phyloP scores from a whole-genome alignment of 2,113 vertebrate genomes.

The Tauraco erythrolophus region DNA sequence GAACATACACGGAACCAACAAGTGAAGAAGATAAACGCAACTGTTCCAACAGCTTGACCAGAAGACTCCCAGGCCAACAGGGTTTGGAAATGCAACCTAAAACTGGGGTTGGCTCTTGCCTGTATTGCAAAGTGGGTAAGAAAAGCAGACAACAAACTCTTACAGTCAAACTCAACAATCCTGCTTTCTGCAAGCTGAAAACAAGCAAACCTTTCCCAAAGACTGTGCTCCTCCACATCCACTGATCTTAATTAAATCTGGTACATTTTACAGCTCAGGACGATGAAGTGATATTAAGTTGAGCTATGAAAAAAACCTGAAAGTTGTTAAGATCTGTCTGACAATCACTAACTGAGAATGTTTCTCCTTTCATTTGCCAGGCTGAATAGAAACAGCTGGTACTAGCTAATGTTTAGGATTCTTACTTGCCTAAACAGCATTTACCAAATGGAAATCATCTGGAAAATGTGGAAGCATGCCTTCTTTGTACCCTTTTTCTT shows the following conservation, averaged over 20 bases:
- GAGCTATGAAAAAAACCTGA: not conserved
- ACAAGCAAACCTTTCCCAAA: not conserved
- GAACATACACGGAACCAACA: not conserved
- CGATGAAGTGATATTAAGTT: not conserved
- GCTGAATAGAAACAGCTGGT: not conserved
- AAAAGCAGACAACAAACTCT: not conserved
- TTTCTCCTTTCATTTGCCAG: not conserved
- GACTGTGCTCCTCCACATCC: not conserved
- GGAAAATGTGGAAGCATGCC: not conserved
- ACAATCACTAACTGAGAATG: not conserved
- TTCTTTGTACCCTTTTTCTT: not conserved
- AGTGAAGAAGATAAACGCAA: not conserved
- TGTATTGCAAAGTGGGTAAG: not conserved
- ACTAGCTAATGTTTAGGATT: not conserved
- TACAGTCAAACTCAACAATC: not conserved
- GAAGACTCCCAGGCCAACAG: not conserved
- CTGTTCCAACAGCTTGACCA: not conserved
- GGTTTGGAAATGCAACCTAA: not conserved
- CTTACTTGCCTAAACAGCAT: not conserved
- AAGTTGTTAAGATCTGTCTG: not conserved
- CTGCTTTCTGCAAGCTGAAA: not conserved
- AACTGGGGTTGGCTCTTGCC: not conserved
- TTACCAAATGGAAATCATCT: not conserved
- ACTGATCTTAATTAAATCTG: not conserved
- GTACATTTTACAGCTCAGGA: not conserved